phyloP scores from a whole-genome alignment of 92 coral and sea anemone genomes.

The Parazoanthus darwini region DNA sequence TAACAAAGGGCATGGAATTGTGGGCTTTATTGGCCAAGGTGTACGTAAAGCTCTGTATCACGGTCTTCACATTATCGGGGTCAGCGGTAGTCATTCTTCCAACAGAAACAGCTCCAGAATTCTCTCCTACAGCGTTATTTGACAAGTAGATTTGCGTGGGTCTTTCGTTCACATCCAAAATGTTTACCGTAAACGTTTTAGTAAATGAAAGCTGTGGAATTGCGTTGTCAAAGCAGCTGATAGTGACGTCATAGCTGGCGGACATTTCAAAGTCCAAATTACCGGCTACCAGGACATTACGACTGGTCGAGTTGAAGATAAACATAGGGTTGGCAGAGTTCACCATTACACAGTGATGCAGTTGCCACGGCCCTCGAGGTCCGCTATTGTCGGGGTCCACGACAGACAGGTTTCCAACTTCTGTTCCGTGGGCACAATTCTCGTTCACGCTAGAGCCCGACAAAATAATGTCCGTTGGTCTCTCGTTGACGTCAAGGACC shows the following conservation, averaged over 20 bases:
- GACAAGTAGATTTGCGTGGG: constrained; percentile 75
- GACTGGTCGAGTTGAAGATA: constrained; percentile 43
- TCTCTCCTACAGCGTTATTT: constrained; percentile 73
- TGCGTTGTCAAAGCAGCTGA: constrained; percentile 78
- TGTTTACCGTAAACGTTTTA: constrained; percentile 47
- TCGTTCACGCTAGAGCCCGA: constrained; percentile 58
- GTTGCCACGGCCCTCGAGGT: constrained; percentile 85
- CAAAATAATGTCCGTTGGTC: constrained; percentile 74
- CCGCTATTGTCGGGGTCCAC: constrained; percentile 88
- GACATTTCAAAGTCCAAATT: constrained; percentile 68
- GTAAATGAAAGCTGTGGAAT: constrained; percentile 61
- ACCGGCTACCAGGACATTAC: constrained; percentile 57
- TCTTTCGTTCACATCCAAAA: constrained; percentile 79
- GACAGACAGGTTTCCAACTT: constrained; percentile 74
- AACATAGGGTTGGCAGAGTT: constrained; percentile 64
- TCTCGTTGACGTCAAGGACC: constrained; percentile 87
- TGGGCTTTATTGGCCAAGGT: constrained; percentile 42
- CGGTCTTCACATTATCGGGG: constrained; percentile 79
- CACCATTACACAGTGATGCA: constrained; percentile 62
- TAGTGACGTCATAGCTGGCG: constrained; percentile 55
- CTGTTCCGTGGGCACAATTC: constrained; percentile 68
- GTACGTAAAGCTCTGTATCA: constrained; percentile 78
- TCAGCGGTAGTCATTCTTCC: constrained; percentile 79
- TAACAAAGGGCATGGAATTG: constrained; percentile 62
- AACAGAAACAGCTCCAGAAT: constrained; percentile 65